Conservation (phyloP, 2,113 vertebrate genomes). For the Campylomormyrus numenius region DNA sequence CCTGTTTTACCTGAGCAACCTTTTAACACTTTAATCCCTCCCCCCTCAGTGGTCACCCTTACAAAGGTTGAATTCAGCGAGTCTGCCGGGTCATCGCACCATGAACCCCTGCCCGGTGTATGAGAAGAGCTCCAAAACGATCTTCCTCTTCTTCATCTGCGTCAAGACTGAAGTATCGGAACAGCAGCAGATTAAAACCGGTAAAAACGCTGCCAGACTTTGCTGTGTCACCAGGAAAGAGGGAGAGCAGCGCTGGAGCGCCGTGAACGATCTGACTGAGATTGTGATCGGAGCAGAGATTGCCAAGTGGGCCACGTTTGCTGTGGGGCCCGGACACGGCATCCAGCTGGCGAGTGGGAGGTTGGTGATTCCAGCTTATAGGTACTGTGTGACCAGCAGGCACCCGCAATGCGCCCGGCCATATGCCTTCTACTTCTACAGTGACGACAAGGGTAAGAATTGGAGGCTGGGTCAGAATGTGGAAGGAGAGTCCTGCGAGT, state of each 20-base stretch:
- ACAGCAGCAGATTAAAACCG: slow-evolving; percentile 67
- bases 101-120: too few species aligned
- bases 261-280: slow-evolving; percentile 68
- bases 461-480: slow-evolving; percentile 64
- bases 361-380: slow-evolving; percentile 75
- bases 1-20: too few species aligned
- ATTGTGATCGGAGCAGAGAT: slow-evolving; percentile 66
- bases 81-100: too few species aligned
- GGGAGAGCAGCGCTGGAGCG: slow-evolving; percentile 75
- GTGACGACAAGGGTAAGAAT: slow-evolving; percentile 67
- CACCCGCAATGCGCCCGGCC: slow-evolving; percentile 48
- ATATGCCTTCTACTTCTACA: slow-evolving; percentile 74
- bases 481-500: slow-evolving; percentile 64
- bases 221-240: slow-evolving; percentile 74
- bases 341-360: slow-evolving; percentile 70
- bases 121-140: slow-evolving; percentile 50
- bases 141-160: slow-evolving; percentile 87
- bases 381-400: slow-evolving; percentile 60
- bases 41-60: too few species aligned
- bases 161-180: slow-evolving; percentile 63
- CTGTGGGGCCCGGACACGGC: slow-evolving; percentile 85
- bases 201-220: slow-evolving; percentile 74
- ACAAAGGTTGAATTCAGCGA: too few species aligned
- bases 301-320: slow-evolving; percentile 78
- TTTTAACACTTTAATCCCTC: too few species aligned